Conservation (phyloP, 1,140 invertebrate species). For the Mylabris phalerata region DNA sequence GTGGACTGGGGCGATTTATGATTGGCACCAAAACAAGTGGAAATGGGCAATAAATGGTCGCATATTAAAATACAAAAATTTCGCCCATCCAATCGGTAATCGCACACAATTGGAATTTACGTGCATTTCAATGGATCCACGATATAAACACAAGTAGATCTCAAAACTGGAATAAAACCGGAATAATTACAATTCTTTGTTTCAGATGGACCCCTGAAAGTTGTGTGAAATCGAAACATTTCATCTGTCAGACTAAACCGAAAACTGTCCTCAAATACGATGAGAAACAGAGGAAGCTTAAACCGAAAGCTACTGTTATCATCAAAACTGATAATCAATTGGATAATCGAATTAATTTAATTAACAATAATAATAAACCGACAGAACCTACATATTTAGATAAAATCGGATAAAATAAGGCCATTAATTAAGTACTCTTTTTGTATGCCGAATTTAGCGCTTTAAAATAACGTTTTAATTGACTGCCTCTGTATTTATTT, state of each 20-base stretch:
- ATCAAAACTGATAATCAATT: not conserved
- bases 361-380: too few species aligned
- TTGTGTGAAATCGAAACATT: constrained; percentile 55
- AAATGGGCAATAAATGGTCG: constrained; percentile 51
- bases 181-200: constrained; percentile 6
- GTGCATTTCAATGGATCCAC: constrained; percentile 53
- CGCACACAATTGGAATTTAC: constrained; percentile 42
- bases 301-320: constrained; percentile 2
- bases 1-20: constrained; percentile 57
- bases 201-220: constrained; percentile 54
- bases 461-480: too few species aligned
- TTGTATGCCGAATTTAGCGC: too few species aligned
- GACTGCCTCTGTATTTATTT: too few species aligned
- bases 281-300: not conserved
- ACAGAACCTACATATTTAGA: too few species aligned
- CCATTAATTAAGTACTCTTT: too few species aligned
- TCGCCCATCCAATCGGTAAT: constrained; percentile 35
- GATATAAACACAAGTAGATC: constrained; percentile 49
- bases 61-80: constrained; percentile 48
- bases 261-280: constrained; percentile 36
- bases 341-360: too few species aligned
- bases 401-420: too few species aligned
- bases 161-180: constrained; percentile 19
- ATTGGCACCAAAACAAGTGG: constrained; percentile 52
- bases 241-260: constrained; percentile 57